Conservation (phyloP, 2,888 invertebrate species). For the Glomeris marginata region DNA sequence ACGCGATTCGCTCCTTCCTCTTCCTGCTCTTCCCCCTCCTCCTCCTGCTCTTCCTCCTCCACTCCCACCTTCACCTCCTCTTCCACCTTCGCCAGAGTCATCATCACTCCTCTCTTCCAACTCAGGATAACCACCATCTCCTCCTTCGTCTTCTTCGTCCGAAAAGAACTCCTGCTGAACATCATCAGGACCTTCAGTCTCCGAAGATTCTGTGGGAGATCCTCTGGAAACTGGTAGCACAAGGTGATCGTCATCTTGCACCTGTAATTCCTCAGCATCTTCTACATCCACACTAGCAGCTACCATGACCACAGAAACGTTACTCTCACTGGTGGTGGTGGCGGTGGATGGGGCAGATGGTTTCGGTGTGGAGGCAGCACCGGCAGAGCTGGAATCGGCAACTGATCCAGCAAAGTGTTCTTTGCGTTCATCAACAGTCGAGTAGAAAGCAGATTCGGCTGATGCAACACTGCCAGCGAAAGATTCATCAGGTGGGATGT, state of each 20-base stretch:
- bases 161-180: constrained; percentile 48
- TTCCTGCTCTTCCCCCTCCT: constrained; percentile 13
- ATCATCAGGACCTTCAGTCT: constrained; percentile 77
- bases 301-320: neutral
- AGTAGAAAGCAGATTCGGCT: constrained; percentile 22
- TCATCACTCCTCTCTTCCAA: constrained; percentile 34
- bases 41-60: constrained; percentile 18
- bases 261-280: no score
- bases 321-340: no score
- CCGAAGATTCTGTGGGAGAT: constrained; percentile 24
- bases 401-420: constrained; percentile 14
- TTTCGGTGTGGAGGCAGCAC: no score
- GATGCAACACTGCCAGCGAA: constrained; percentile 10
- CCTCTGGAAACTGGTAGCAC: neutral
- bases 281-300: neutral
- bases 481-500: constrained; percentile 15
- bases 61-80: constrained; percentile 21
- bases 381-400: constrained; percentile 38
- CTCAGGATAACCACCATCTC: constrained; percentile 11
- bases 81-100: constrained; percentile 18
- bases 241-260: neutral
- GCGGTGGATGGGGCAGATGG: no score
- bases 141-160: constrained; percentile 33
- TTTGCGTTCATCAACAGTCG: constrained; percentile 18
- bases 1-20: constrained; percentile 11